Base-by-base conservation (phyloP, 1,140 invertebrate genomes). In the Drosophila arizonae region DNA sequence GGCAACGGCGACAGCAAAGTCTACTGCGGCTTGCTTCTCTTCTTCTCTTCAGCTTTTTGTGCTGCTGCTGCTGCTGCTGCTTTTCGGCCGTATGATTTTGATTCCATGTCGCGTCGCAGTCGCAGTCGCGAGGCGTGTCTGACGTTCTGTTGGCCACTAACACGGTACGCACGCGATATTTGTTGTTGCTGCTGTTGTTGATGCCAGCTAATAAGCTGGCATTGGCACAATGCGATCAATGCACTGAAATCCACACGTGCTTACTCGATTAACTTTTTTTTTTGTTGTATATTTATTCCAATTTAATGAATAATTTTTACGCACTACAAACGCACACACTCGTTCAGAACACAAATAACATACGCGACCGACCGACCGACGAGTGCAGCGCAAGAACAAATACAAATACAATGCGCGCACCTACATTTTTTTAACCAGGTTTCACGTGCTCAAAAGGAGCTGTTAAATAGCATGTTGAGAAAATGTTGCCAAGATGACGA, bases 281-380 rank as follows among this genome's bases (percentile, higher is more conserved):
- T 46, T 33, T 30, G 1, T 30, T 30, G 5, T 30, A 33, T 33
- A n/a, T 15, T 68, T 57, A 54, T 50, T 36, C 30, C 41, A 56
- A 61, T 69, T 62, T 73, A 50, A 68, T 73, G 43, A 73, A 69
- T 73, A 69, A 56, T 69, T 73, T 65, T 62, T 73, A 73, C 71
- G 71, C 71, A 73, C 64, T 64, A 72, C 36, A 68, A 60, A 15
- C 39, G 36, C 9, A 46, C 63, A 72, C 56, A 55, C 56, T 67
- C 69, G 65, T 13, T 21, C 24, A 50, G 21, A 50, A 39, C 68
- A 46, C 46, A 68, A 21, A 60, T 6, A 57, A 61, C 26, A 65
- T 45, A 66, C 48, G 71, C 71, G 50, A 55, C 55, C 65, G 36
- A 73, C 51, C 65, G 57, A 73, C 57, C 71, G 71, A 73, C 71